Evolutionary conservation across 1,140 invertebrate species (phyloP), one percentile per base, ranked within the genome.

Genomic region (Drosophila murphyi): DNA sequence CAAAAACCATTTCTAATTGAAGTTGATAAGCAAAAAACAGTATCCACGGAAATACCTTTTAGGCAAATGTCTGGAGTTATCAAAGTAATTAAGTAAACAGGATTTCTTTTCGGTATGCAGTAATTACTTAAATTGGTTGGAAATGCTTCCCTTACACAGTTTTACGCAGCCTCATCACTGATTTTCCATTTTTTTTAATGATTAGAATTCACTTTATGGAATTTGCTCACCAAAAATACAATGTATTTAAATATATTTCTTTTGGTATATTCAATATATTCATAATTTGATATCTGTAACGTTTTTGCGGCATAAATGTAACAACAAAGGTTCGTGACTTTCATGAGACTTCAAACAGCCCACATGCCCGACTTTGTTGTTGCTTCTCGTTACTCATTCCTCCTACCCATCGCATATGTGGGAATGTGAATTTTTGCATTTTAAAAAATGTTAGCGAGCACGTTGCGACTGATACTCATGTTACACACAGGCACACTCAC

Each of bases 351-450:
- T 35, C 32, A 54, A 54, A 54, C 12, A 37, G 34, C 54, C 54
- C 12, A 56, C 34, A 56, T 56, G 34, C 5, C 34, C 20, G 32
- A 10, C 7, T 2, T 6, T 52, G 29, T 50, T 31, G 48, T 32
- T 54, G 39, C 3, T 52, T 54, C 34, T 5, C 7, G 43, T 43
- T n/a, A 43, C 43, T 34, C 32, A 35, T 4, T 0, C 39, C 10
- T 7, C 57, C 5, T 20, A 20, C 20, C 20, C 20, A 4, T 12
- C 3, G n/a, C 34, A 41, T 29, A 5, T 45, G 31, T 34, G 34
- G 4, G 32, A 63, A 54, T 63, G 60, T 63, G 51, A 55, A 55
- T 28, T 47, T 71, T 45, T 12, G 39, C 28, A 41, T 62, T 54
- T 37, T 2, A 8, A 29, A 63, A 63, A 59, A 59, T 68, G 45